Evolutionary conservation across 2,797 vertebrate genomes (phyloP), one percentile per base, ranked within the genome.

Genomic region (Ibycter americanus): DNA sequence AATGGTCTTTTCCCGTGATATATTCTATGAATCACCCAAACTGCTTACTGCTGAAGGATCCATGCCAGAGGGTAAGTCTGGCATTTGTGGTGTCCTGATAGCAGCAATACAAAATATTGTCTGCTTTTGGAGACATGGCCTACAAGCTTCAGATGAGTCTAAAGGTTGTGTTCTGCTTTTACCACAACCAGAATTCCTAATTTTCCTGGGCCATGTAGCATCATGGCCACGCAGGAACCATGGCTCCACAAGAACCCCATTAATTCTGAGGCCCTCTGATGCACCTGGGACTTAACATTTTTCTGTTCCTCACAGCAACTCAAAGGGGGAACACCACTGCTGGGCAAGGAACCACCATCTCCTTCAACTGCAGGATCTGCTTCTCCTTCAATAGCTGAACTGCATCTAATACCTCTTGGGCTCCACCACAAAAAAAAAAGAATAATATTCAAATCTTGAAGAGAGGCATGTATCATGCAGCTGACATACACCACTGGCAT

Each of bases 401-500:
- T 46, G n/a, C 19, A 93, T 42, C 61, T 80, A 83, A 87, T 52
- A 80, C 17, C 31, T 54, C 44, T 77, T 23, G 21, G 78, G n/a
- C n/a, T 96, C 82, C 56, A 72, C 58, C 87, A 96, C 21, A 27
- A 83, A 88, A 83, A 76, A 44, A 6, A 36, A 63, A 11, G 42
- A 88, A 26, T 38, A 86, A 94, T 59, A 88, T 26, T 62, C 58
- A 82, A 34, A 81, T 88, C 40, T 40, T 59, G 51, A 61, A 82
- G 66, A 88, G 11, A 82, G 16, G 32, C 14, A 82, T n/a, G 6
- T 62, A 87, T 80, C 71, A 77, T 25, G 46, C 32, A 89, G 54
- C 62, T 83, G 78, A 80, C 67, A 90, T 20, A 54, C 26, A 76
- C 27, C 59, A 79, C 1, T 71, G 82, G 52, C 38, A 91, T 76